Conservation (phyloP, 1,140 invertebrate species). For the Megathymus violae region DNA sequence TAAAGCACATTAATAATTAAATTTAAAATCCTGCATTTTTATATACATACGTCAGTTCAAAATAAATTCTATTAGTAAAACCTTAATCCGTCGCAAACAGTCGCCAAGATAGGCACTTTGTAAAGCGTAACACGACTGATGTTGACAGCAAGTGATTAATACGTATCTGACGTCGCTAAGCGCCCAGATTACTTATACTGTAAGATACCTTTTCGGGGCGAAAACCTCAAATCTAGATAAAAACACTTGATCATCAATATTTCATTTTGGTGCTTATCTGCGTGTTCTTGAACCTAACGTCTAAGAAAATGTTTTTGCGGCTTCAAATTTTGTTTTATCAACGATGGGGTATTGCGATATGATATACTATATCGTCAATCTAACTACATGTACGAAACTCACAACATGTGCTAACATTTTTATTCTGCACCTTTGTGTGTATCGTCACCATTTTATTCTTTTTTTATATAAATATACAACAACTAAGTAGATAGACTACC, state of each 20-base stretch:
- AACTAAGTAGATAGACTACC: too few species aligned
- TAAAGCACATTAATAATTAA: too few species aligned
- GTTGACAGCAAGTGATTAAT: slow-evolving; percentile 52
- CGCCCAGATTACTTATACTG: slow-evolving; percentile 38
- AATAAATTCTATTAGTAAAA: slow-evolving; percentile 6
- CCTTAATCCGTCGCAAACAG: slow-evolving; percentile 5
- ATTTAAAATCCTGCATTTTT: too few species aligned
- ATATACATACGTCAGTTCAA: too few species aligned
- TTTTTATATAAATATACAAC: too few species aligned
- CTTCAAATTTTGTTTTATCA: not conserved
- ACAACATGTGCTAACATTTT: too few species aligned
- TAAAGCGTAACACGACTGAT: slow-evolving; percentile 38
- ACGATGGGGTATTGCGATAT: too few species aligned
- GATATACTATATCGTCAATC: too few species aligned
- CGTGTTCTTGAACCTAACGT: not conserved
- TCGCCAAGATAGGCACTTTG: slow-evolving; percentile 20
- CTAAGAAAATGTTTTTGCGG: not conserved
- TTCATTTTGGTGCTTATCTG: slow-evolving; percentile 2
- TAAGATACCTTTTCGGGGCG: slow-evolving; percentile 8
- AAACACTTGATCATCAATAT: slow-evolving; percentile 7
- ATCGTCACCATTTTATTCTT: too few species aligned
- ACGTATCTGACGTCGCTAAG: slow-evolving; percentile 42
- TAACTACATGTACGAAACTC: too few species aligned
- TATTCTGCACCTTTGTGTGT: too few species aligned
- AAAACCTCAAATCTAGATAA: slow-evolving; percentile 16